Conservation (phyloP, 2,797 vertebrate genomes). For the Mus caroli region DNA sequence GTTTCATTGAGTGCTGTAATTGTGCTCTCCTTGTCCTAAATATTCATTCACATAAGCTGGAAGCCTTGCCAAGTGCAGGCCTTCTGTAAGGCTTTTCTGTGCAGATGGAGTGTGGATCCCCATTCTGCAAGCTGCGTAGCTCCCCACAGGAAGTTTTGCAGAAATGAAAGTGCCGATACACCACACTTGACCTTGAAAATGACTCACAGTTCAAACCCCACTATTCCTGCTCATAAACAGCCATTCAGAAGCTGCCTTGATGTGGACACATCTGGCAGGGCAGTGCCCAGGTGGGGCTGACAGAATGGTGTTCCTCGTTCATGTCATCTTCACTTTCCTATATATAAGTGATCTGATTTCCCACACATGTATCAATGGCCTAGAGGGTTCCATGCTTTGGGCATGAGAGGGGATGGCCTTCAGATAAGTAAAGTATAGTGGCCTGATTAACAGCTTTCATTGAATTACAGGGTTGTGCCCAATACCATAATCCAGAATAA, state of each 20-base stretch:
- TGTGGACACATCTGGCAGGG: not conserved
- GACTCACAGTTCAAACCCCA: not conserved
- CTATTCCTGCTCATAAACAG: not conserved
- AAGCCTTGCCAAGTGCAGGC: not conserved
- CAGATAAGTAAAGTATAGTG: not conserved
- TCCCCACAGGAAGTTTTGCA: not conserved
- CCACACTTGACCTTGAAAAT: constrained; percentile 20
- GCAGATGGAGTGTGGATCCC: not conserved
- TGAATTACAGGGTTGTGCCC: not conserved
- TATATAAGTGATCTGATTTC: not conserved
- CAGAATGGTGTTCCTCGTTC: not conserved
- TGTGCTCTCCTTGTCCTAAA: not conserved
- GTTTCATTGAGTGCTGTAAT: not conserved
- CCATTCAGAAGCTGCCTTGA: not conserved
- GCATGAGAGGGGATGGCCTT: not conserved
- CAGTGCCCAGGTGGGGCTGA: not conserved
- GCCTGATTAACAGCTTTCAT: not conserved
- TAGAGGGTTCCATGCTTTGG: not conserved
- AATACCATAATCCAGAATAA: not conserved
- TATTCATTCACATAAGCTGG: not conserved
- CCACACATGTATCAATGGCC: not conserved
- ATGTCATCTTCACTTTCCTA: not conserved
- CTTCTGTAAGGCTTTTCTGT: not conserved
- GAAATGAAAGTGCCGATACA: not conserved
- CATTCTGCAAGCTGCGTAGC: not conserved